Conservation (phyloP, 2,113 vertebrate species). For the Nycticryphes semicollaris region DNA sequence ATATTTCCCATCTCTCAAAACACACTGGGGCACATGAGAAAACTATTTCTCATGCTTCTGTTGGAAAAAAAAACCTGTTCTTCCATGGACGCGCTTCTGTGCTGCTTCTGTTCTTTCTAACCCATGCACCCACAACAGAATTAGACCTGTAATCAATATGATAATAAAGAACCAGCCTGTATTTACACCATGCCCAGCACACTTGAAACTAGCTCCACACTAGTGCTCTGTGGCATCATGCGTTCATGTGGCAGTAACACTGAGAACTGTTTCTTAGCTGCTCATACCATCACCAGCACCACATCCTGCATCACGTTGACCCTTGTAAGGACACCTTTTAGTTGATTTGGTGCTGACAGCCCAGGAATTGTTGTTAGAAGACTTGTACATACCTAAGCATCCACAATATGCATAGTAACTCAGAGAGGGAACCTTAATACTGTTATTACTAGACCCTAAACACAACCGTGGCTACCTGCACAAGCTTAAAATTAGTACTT, state of each 20-base stretch:
- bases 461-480: neutral
- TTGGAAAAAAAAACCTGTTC: neutral
- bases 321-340: neutral
- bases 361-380: neutral
- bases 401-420: neutral
- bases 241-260: neutral
- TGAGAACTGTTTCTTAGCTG: neutral
- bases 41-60: neutral
- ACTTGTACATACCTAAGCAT: neutral
- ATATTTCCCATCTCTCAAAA: neutral
- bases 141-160: neutral
- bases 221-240: neutral
- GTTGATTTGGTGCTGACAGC: neutral
- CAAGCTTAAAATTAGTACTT: neutral
- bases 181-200: neutral
- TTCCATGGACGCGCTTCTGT: neutral
- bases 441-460: neutral
- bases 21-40: neutral
- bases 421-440: neutral
- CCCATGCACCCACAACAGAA: neutral
- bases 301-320: neutral
- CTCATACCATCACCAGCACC: neutral
- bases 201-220: neutral
- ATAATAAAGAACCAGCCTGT: neutral
- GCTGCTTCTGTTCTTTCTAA: neutral